A percentile compares a stretch with the other conserved stretches of the same genome.
phyloP scores from a whole-genome alignment of 1,140 invertebrate genomes.

The Psilanteris sp. region DNA sequence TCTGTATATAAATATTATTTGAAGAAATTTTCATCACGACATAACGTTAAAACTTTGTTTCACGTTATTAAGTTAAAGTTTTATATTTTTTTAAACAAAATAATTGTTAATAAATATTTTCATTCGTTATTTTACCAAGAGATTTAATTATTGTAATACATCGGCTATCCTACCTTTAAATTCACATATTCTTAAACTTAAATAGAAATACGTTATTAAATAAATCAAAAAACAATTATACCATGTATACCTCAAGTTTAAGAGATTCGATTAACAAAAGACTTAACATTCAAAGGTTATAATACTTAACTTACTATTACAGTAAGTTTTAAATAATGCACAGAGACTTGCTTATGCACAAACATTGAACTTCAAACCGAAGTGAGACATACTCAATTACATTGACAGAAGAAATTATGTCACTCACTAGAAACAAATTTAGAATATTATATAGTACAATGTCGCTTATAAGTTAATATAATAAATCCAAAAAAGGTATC shows the following conservation, averaged over 20 bases:
- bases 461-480: too few relatives aligned
- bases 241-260: constrained; percentile 7
- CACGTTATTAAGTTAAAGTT: background rate
- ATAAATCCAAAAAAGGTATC: too few relatives aligned
- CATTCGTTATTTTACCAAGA: constrained; percentile 12
- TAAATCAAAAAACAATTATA: constrained; percentile 10
- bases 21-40: background rate
- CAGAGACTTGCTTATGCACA: constrained; percentile 2
- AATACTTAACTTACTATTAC: too few relatives aligned
- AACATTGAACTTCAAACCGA: constrained; percentile 40
- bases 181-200: too few relatives aligned
- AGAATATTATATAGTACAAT: background rate
- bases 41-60: background rate
- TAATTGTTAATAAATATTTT: constrained; percentile 23
- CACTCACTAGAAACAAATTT: too few relatives aligned
- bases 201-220: constrained; percentile 5
- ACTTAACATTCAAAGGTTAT: constrained; percentile 18
- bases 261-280: constrained; percentile 14
- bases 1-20: constrained; percentile 10
- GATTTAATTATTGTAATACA: background rate
- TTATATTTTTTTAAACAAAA: constrained; percentile 21
- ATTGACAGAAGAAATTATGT: background rate
- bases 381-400: background rate
- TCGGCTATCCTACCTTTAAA: too few relatives aligned
- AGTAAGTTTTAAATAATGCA: constrained; percentile 39